Conservation (phyloP, 2,113 vertebrate species). For the Motacilla alba region DNA sequence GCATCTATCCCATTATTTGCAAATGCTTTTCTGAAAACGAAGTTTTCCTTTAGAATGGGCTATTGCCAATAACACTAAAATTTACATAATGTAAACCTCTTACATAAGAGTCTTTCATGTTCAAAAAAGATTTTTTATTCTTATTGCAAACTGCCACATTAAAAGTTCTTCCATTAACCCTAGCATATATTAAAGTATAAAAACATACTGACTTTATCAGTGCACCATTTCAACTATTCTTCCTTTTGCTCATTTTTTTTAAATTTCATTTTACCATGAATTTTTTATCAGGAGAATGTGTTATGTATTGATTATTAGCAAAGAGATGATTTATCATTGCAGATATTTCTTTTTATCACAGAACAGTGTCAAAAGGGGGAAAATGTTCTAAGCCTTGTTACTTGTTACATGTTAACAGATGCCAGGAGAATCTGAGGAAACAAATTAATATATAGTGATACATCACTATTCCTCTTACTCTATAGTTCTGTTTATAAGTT, state of each 20-base stretch:
- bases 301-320: conserved; percentile 36
- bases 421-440: neutral
- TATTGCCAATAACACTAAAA: conserved; percentile 16
- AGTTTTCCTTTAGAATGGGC: conserved; percentile 1
- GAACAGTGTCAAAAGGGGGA: neutral
- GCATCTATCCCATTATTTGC: conserved; percentile 35
- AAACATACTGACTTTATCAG: neutral
- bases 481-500: neutral
- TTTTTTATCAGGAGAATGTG: neutral
- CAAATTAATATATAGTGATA: neutral
- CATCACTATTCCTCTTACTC: neutral
- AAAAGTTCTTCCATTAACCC: neutral
- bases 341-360: conserved; percentile 26
- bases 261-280: neutral
- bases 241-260: neutral
- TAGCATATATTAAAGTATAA: neutral
- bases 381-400: neutral
- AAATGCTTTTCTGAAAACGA: conserved; percentile 21
- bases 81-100: conserved; percentile 45
- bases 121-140: neutral
- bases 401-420: conserved; percentile 10
- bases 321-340: neutral
- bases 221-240: neutral
- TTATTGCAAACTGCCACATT: neutral
- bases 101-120: neutral